Base-by-base conservation (phyloP, 92 coral and sea anemone species). In the Isaurus tuberculatus region DNA sequence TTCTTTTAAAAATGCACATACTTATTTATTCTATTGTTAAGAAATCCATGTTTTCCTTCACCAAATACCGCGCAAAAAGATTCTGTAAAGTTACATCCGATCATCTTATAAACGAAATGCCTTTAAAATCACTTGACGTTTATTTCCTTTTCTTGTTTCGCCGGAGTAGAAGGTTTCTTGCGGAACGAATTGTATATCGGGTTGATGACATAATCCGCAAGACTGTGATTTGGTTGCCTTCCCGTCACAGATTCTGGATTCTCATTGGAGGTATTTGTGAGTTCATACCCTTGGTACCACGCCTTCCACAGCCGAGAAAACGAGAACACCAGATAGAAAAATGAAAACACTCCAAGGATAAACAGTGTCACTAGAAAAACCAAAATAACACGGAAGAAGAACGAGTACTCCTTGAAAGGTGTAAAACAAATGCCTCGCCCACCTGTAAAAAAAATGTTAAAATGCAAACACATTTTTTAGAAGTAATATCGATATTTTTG, bases 211-310 rank as follows among this genome's bases (percentile, higher is more conserved):
- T 51, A 60, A 43, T 77, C 81, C 15, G 69, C 31, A 31, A 26
- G 13, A 20, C 14, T 77, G 49, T 5, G n/a, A n/a, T n/a, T 37
- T 6, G 70, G 31, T 4, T 27, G 69, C 23, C 51, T 74, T n/a
- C 19, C 31, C 44, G 64, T 14, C 30, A 30, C 27, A 57, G 1
- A 5, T n/a, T 23, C 82, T 4, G 70, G n/a, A n/a, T 13, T 5
- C 7, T 36, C 82, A n/a, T 53, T 13, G 69, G 13, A 15, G 57
- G 57, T 77, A 33, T 77, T 77, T 26, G 82, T 42, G 7, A 58
- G 37, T 49, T 77, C 82, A 23, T 60, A 77, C 13, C 82, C 82
- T 60, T 36, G 82, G 82, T 77, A 11, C 82, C 82, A 77, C 26
- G 82, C 70, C 29, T 34, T 77, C 70, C 82, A 55, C 33, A 77